These are phyloP conservation scores for Phylloscopus whistleri DNA, from an alignment of 2,113 vertebrate species.

Conservation along the genomic window DNA sequence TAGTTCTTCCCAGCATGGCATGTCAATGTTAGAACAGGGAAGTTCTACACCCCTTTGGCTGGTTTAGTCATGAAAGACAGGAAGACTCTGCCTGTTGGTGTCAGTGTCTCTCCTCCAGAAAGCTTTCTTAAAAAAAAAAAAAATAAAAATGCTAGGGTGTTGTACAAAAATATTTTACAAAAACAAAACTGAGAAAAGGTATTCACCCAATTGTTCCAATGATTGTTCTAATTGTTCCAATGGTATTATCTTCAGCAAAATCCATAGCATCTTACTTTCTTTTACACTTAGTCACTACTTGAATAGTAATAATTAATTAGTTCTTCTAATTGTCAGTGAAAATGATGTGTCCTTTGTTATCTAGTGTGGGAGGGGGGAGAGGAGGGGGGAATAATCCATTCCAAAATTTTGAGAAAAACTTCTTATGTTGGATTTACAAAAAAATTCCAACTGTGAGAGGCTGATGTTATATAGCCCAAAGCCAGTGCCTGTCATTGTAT, in stretches of 20 bases:
- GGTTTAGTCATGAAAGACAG: not conserved
- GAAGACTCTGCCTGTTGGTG: not conserved
- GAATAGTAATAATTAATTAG: constrained; percentile 20
- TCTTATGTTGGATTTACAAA: constrained; percentile 29
- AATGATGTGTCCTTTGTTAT: not conserved
- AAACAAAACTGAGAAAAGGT: not conserved
- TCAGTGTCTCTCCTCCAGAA: not conserved
- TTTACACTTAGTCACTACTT: not conserved
- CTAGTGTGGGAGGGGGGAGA: not conserved
- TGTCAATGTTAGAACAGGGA: not conserved
- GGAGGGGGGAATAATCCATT: not conserved
- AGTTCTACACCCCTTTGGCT: not conserved
- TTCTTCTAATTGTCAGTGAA: constrained; percentile 12
- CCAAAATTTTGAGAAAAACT: not conserved
- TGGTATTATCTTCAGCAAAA: constrained; percentile 4
- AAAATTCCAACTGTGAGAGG: constrained; percentile 54
- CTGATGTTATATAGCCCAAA: constrained; percentile 50
- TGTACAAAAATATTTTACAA: not conserved
- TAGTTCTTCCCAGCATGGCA: not conserved
- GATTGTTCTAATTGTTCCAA: not conserved
- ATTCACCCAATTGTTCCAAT: not conserved
- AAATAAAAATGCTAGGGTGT: not conserved
- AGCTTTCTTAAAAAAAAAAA: not conserved
- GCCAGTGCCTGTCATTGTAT: constrained; percentile 50
- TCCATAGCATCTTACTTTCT: not conserved